Percentiles rank a stretch among this genome's conserved stretches.
phyloP scores from a whole-genome alignment of 2,888 invertebrate species.

The Acanthopleura granulata region DNA sequence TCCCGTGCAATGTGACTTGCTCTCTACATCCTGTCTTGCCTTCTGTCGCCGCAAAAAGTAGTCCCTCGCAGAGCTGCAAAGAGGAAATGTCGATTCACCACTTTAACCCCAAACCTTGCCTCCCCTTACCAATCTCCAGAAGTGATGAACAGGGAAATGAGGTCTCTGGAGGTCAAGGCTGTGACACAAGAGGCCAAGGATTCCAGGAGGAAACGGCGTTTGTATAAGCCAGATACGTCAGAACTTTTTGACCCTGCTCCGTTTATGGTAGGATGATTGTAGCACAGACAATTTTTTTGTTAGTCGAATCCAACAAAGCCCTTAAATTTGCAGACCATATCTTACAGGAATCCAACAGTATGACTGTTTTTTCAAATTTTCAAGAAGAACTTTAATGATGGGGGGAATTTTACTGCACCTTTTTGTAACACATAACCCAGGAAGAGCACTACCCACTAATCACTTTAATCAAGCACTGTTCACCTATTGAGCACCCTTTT shows the following conservation, averaged over 20 bases:
- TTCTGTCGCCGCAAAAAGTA: neutral
- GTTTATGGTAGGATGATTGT: conserved; percentile 6
- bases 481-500: no score
- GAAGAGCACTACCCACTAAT: no score
- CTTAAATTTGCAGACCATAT: no score
- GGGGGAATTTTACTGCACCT: no score
- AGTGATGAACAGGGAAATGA: neutral
- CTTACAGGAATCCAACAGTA: no score
- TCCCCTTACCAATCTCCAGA: neutral
- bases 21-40: neutral
- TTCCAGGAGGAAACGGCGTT: neutral
- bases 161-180: neutral
- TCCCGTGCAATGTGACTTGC: neutral
- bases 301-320: no score
- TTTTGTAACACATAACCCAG: no score
- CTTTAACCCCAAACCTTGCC: neutral
- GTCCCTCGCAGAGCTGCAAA: neutral
- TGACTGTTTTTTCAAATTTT: no score
- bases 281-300: no score
- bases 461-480: no score
- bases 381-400: no score
- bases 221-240: neutral
- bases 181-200: neutral
- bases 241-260: neutral
- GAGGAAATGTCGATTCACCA: neutral